A percentile compares a stretch with the other conserved stretches of the same genome.
These are phyloP conservation scores for Eretmocerus hayati DNA, from an alignment of 2,888 invertebrate species.

Conservation along the genomic window DNA sequence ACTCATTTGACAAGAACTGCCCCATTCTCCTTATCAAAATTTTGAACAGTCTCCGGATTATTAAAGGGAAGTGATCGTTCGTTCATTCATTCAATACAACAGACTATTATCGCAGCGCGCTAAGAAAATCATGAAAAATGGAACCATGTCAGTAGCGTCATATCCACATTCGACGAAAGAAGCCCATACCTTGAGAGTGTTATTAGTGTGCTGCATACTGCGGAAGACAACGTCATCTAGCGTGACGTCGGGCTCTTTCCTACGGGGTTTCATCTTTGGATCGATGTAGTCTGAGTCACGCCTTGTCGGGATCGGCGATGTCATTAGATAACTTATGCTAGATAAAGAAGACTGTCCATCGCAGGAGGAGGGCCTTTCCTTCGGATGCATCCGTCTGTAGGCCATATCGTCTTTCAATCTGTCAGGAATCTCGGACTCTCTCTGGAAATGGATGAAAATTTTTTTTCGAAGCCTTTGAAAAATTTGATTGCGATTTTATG, in stretches of 20 bases:
- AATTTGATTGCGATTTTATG: no score
- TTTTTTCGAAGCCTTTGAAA: no score
- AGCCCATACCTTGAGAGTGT: conserved; percentile 53
- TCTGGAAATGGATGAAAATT: no score
- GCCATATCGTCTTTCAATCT: conserved; percentile 75
- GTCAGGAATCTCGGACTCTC: conserved; percentile 53
- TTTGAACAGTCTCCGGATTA: no score
- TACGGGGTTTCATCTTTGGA: conserved; percentile 27
- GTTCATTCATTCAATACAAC: no score
- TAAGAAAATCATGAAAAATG: no score
- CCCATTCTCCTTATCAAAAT: no score
- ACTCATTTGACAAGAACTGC: no score
- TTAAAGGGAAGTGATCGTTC: no score
- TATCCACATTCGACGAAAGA: no score
- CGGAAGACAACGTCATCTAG: conserved; percentile 80
- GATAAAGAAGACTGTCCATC: conserved; percentile 48
- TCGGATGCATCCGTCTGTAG: conserved; percentile 63
- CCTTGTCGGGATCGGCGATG: conserved; percentile 57
- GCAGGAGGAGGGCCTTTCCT: conserved; percentile 46
- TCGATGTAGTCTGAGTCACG: conserved; percentile 27
- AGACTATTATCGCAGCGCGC: no score
- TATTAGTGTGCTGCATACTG: conserved; percentile 71
- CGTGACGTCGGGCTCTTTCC: conserved; percentile 71
- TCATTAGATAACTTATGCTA: conserved; percentile 61
- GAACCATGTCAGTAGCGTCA: no score